phyloP scores from a whole-genome alignment of 2,797 vertebrate species.

The Chrosomus eos region DNA sequence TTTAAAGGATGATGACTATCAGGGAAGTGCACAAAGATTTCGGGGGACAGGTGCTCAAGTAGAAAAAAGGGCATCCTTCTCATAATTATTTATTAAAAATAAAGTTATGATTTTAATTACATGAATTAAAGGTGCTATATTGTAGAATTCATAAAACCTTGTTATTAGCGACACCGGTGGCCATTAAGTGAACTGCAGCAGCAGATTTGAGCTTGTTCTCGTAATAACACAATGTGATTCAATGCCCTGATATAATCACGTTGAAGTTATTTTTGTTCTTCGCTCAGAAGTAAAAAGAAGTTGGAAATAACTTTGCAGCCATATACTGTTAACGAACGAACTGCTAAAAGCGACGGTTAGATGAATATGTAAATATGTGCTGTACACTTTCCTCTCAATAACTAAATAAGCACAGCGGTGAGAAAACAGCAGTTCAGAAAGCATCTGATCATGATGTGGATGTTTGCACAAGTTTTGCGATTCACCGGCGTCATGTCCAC shows the following conservation, averaged over 20 bases:
- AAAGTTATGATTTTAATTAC: neutral
- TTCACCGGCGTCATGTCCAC: no score
- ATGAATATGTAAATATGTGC: no score
- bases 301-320: no score
- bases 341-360: neutral
- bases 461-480: no score
- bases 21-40: neutral
- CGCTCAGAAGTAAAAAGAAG: neutral
- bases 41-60: neutral
- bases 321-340: neutral
- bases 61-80: neutral
- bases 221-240: no score
- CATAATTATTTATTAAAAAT: neutral
- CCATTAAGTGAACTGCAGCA: neutral
- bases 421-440: no score
- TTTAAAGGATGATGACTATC: neutral
- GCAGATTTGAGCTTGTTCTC: neutral
- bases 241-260: neutral
- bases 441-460: no score
- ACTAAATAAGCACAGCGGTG: no score
- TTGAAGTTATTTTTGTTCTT: neutral
- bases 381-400: no score
- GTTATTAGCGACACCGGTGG: neutral
- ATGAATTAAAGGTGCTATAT: neutral
- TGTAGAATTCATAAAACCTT: neutral